Evolutionary conservation across 2,797 vertebrate species (phyloP).

Genomic region (Todus mexicanus): DNA sequence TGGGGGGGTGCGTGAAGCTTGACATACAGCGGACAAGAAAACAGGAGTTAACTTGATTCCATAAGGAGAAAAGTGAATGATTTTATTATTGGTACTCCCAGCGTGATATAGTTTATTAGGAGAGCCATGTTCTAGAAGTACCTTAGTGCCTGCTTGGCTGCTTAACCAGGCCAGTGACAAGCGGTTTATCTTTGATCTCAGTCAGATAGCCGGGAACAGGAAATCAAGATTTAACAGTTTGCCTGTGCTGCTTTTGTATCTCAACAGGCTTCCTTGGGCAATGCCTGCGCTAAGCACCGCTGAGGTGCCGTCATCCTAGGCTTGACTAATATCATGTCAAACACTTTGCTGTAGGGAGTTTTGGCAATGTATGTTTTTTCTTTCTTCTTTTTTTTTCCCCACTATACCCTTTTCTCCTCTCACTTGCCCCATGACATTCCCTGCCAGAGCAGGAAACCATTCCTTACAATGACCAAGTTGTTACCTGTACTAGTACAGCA

Average conservation of each 20-base stretch:
- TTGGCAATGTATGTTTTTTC: not conserved
- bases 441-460: not conserved
- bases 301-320: not conserved
- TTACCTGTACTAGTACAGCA: not conserved
- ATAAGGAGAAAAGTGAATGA: not conserved
- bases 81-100: not conserved
- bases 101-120: not conserved
- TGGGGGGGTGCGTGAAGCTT: not conserved
- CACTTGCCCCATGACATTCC: not conserved
- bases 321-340: not conserved
- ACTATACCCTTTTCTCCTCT: not conserved
- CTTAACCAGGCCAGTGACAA: conserved; percentile 9
- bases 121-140: not conserved
- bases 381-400: not conserved
- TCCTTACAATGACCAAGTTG: not conserved
- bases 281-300: not conserved
- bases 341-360: not conserved
- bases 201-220: conserved; percentile 36
- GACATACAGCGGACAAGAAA: not conserved
- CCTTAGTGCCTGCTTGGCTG: not conserved
- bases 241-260: not conserved
- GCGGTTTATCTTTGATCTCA: not conserved
- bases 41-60: not conserved
- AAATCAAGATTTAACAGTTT: conserved; percentile 23
- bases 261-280: not conserved